These are phyloP conservation scores for Eufriesea mexicana DNA, from an alignment of 1,140 invertebrate species.

Conservation along the genomic window DNA sequence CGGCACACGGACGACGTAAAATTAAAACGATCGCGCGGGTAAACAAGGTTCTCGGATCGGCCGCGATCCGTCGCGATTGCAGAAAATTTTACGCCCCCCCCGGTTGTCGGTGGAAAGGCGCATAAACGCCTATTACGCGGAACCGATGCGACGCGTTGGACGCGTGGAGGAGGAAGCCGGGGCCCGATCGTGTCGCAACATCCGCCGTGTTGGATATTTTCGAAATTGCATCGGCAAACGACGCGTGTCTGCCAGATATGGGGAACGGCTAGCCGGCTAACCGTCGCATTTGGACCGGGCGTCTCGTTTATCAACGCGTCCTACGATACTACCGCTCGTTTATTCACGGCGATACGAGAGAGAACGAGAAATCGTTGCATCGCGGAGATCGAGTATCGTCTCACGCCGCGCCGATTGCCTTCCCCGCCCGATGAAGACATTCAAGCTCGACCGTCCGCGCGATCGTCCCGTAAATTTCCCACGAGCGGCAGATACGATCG, in stretches of 20 bases:
- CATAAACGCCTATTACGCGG: neutral
- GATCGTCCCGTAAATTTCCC: conserved; percentile 70
- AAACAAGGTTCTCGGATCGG: conserved; percentile 26
- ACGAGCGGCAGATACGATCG: conserved; percentile 69
- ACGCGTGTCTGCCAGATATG: conserved; percentile 31
- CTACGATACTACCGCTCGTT: conserved; percentile 39
- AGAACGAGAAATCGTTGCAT: conserved; percentile 24
- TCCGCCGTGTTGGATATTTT: neutral
- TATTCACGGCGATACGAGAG: conserved; percentile 10
- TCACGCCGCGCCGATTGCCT: conserved; percentile 40
- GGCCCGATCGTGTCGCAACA: neutral
- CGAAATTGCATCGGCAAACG: conserved; percentile 23
- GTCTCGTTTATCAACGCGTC: conserved; percentile 39
- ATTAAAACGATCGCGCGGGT: conserved; percentile 58
- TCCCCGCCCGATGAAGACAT: conserved; percentile 66
- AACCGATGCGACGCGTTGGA: neutral
- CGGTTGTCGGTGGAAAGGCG: too few species aligned
- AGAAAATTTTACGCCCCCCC: conserved; percentile 3
- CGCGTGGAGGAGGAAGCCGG: too few species aligned
- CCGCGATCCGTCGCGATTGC: neutral
- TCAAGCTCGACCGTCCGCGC: conserved; percentile 57
- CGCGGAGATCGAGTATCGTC: conserved; percentile 41
- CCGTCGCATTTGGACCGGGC: conserved; percentile 22
- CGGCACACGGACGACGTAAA: conserved; percentile 49
- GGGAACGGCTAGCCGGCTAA: neutral